Base-by-base conservation (phyloP, 2,797 vertebrate species). In the Takifugu ocellatus region DNA sequence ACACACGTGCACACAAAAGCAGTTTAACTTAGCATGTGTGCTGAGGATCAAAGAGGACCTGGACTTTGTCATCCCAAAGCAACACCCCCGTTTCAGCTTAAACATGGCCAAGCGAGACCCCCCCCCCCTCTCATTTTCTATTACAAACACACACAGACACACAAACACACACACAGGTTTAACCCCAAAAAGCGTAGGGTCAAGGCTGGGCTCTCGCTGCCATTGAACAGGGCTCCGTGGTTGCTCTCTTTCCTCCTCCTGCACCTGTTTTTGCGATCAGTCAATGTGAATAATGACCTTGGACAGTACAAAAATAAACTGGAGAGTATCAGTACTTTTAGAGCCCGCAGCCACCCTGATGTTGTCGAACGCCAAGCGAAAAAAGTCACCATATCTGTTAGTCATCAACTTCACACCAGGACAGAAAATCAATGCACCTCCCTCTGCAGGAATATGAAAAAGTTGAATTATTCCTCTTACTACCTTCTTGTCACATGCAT, bases 351-450 rank as follows among this genome's bases (percentile, higher is more conserved):
- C 87, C 77, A 79, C 70, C 77, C 73, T 62, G 65, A 63, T 68
- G 67, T 65, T 81, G 81, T 79, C 51, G 33, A 68, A 71, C 74
- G 84, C 87, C 84, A 88, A 71, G 68, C 78, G 75, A 82, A 73
- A 84, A 76, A 73, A 78, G 69, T 67, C 78, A 66, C 63, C 42
- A 74, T 83, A 79, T 74, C 17, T 76, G 84, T 90, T 90, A 88
- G 84, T 89, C 88, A 89, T 88, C 84, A 60, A 79, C 75, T 77
- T 83, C 75, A 64, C 77, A 82, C 76, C 72, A 66, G 76, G 72
- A 73, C 70, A 77, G 63, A 70, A 83, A 81, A 87, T 88, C 84
- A 83, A 84, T 84, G 74, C 78, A 76, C 79, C 78, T 80, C 70
- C 81, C 74, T 74, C 76, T 61, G 65, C 73, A 59, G 72, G 63